Conservation (phyloP, 2,888 invertebrate genomes). For the Zhengitettix transpicula region DNA sequence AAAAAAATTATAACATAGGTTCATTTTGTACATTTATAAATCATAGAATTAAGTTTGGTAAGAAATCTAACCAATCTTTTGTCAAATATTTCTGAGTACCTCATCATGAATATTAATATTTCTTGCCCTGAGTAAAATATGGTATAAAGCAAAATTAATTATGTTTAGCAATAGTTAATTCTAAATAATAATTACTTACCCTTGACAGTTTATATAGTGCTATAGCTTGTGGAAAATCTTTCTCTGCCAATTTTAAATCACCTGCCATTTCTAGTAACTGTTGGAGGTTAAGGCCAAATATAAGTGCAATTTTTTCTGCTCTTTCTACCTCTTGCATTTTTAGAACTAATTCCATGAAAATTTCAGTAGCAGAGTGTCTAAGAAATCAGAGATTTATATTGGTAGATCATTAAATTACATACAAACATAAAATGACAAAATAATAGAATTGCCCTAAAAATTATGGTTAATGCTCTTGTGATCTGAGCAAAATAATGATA, state of each 20-base stretch:
- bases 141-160: too few relatives aligned
- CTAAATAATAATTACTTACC: slow-evolving; percentile 25
- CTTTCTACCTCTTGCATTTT: slow-evolving; percentile 33
- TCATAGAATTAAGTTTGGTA: too few relatives aligned
- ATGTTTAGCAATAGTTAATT: neutral
- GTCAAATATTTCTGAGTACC: neutral
- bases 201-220: slow-evolving; percentile 66
- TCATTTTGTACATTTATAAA: slow-evolving; percentile 11
- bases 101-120: neutral
- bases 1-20: too few relatives aligned
- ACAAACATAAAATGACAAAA: neutral
- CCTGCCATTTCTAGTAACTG: slow-evolving; percentile 62
- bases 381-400: neutral
- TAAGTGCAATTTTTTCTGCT: slow-evolving; percentile 37
- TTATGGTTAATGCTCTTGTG: neutral
- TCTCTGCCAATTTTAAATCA: slow-evolving; percentile 58
- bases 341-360: slow-evolving; percentile 39
- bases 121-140: neutral
- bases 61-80: neutral
- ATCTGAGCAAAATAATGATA: too few relatives aligned
- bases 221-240: slow-evolving; percentile 58
- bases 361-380: slow-evolving; percentile 15
- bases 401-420: too few relatives aligned
- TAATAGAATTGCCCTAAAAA: neutral
- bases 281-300: slow-evolving; percentile 44